phyloP scores from a whole-genome alignment of 2,113 vertebrate species.

The Cyanistes caeruleus region DNA sequence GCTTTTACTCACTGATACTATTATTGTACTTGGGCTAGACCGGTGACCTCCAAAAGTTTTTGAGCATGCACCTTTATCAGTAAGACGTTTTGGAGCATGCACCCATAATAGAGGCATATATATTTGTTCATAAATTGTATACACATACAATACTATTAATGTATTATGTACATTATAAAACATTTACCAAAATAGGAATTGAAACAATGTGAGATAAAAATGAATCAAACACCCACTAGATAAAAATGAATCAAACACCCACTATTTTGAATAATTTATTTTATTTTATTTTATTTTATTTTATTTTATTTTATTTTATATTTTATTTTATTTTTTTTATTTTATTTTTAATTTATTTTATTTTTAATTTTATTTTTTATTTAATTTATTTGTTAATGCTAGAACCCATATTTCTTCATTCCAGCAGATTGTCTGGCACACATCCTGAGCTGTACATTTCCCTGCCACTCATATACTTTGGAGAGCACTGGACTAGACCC shows the following conservation, averaged over 20 bases:
- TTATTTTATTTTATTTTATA: neutral
- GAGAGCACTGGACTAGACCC: neutral
- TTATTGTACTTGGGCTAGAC: neutral
- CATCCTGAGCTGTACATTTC: accelerated
- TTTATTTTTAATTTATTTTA: no score
- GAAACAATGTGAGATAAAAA: neutral
- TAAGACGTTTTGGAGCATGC: neutral
- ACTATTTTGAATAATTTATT: no score
- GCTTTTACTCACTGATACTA: neutral
- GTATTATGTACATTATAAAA: neutral
- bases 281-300: neutral
- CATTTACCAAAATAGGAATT: neutral
- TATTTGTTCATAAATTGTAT: neutral
- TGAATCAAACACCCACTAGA: neutral
- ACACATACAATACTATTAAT: neutral
- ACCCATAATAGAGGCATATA: neutral
- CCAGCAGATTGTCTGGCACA: neutral
- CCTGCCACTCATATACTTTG: neutral
- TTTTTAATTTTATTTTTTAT: no score
- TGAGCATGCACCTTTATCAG: neutral
- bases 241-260: neutral
- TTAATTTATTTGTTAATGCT: neutral
- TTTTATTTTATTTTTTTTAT: no score
- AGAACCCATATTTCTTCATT: neutral
- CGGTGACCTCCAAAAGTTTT: neutral